These are phyloP conservation scores for Laterallus jamaicensis DNA, from an alignment of 2,113 vertebrate species.

Conservation along the genomic window DNA sequence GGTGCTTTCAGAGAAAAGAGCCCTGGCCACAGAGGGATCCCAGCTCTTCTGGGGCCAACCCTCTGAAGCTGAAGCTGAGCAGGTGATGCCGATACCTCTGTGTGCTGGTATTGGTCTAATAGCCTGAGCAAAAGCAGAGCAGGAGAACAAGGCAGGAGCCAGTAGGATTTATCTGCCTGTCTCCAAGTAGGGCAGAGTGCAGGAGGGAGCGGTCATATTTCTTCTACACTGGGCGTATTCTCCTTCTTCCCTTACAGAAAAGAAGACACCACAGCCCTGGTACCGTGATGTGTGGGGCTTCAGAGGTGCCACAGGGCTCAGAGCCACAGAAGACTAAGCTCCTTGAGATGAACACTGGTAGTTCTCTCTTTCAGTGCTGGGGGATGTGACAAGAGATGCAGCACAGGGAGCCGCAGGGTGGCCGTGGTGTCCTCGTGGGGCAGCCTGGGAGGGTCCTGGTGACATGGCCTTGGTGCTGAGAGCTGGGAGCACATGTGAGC, in stretches of 20 bases:
- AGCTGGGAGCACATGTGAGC: fast-evolving
- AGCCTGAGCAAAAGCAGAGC: neutral
- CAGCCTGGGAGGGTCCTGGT: neutral
- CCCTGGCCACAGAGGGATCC: neutral
- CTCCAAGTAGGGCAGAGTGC: constrained; percentile 9
- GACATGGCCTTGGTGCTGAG: neutral
- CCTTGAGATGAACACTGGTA: neutral
- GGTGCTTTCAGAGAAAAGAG: neutral
- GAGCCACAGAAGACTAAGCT: neutral
- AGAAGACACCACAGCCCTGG: neutral
- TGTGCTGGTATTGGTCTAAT: fast-evolving
- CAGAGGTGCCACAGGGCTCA: neutral
- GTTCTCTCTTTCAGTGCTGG: neutral
- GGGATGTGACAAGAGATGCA: too few species aligned
- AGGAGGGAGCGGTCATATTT: neutral
- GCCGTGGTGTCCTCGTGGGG: neutral
- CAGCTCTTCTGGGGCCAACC: neutral
- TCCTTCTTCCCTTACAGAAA: neutral
- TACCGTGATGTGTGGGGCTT: neutral
- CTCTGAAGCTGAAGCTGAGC: neutral
- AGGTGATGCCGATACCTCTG: neutral
- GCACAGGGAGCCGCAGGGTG: too few species aligned
- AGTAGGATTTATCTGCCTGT: neutral
- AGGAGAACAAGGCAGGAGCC: neutral
- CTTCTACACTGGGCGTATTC: neutral